Evolutionary conservation across 1,140 invertebrate genomes (phyloP), one percentile per base, ranked within the genome.

Genomic region (Telenomus remus): DNA sequence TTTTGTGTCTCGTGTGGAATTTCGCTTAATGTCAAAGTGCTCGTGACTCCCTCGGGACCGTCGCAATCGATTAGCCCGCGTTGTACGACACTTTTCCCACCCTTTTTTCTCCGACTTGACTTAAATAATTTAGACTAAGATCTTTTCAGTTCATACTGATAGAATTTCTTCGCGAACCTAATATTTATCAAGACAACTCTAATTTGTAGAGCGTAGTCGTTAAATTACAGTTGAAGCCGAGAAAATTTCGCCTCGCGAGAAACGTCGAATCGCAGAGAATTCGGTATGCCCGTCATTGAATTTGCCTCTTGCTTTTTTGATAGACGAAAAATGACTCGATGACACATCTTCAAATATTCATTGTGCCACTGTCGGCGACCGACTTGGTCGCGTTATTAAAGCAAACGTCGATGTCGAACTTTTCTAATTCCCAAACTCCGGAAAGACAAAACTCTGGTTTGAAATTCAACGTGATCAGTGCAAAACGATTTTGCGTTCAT

Each of bases 401-500:
- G 46, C 44, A 61, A 70, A 61, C 55, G 66, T 16, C 66, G 57
- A 70, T 70, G 57, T 12, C 42, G 27, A 70, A 70, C 66, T 70
- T 70, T 70, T 61, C 50, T 61, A 70, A 70, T 70, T 70, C 61
- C 54, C 46, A 19, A 70, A 61, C 43, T 70, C 54, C 14, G 8
- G 13, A 27, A 39, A 34, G n/a, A 54, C 48, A 53, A 59, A 68
- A 59, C 59, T 53, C 37, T 11, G 53, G 19, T 46, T n/a, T 44
- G 48, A 43, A 42, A 54, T 44, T 10, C 37, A 12, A 16, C 14
- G 12, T 42, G 14, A 69, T 15, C 37, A 47, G 10, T 8, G 9
- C 11, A 55, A 60, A 60, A 60, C 12, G 12, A 39, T 46, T 37
- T 14, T 47, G n/a, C 39, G 51, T 69, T 69, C 35, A 60, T 59